A percentile compares a stretch with the other conserved stretches of the same genome.
These are phyloP conservation scores for Scomberomorus guttatus DNA, from an alignment of 2,797 vertebrate species.

Conservation along the genomic window DNA sequence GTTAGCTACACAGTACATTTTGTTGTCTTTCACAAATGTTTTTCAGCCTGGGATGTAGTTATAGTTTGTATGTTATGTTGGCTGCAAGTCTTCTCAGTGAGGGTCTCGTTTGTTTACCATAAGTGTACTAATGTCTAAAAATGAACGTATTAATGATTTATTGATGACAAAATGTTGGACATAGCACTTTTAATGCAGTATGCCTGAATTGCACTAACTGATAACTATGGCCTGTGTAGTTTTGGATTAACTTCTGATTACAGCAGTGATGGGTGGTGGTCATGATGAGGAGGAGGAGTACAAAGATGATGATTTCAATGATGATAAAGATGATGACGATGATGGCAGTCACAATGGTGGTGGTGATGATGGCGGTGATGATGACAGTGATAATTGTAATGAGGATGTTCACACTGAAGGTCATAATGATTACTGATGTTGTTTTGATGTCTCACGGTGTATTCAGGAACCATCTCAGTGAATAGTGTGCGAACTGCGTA, in stretches of 20 bases:
- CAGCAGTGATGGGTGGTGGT: constrained; percentile 38
- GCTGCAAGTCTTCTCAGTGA: constrained; percentile 39
- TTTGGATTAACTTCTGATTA: constrained; percentile 50
- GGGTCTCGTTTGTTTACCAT: constrained; percentile 50
- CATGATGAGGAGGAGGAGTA: constrained; percentile 35
- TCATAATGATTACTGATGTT: constrained; percentile 50
- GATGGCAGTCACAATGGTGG: constrained; percentile 21
- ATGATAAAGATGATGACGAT: constrained; percentile 28
- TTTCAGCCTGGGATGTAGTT: constrained; percentile 10
- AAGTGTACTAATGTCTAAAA: constrained; percentile 37
- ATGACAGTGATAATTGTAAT: constrained; percentile 36
- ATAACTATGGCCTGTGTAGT: constrained; percentile 43
- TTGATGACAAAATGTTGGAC: constrained; percentile 40
- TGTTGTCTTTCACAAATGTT: background rate
- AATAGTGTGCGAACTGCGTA: constrained; percentile 96
- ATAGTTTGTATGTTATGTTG: constrained; percentile 41
- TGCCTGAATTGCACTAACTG: background rate
- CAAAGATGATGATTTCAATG: constrained; percentile 4
- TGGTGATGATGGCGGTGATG: no score
- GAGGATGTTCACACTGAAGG: constrained; percentile 53
- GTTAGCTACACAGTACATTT: background rate
- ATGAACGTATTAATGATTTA: constrained; percentile 57
- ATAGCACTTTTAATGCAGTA: constrained; percentile 33
- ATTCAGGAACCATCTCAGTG: constrained; percentile 96
- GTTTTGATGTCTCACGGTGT: constrained; percentile 38